Evolutionary conservation across 2,888 invertebrate genomes (phyloP).

Genomic region (Liodrosophila aerea): DNA sequence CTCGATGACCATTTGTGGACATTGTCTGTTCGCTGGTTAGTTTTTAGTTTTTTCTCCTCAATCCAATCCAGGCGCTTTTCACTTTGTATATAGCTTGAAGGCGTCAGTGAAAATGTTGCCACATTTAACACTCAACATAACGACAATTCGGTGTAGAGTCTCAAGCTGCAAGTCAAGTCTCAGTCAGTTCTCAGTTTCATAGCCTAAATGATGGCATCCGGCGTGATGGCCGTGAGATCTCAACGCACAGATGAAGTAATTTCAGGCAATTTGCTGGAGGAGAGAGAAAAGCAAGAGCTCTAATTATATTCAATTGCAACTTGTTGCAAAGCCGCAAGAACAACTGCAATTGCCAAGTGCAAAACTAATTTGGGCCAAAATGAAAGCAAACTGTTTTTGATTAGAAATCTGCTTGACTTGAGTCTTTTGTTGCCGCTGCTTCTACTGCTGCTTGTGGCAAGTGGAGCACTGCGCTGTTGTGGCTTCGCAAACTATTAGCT

Average conservation of each 20-base stretch:
- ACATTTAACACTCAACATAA: conserved; percentile 53
- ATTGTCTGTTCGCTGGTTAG: conserved; percentile 14
- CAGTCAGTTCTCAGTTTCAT: conserved; percentile 17
- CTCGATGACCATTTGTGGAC: conserved; percentile 35
- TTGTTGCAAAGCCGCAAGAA: conserved; percentile 34
- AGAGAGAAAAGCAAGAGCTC: conserved; percentile 33
- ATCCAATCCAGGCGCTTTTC: conserved; percentile 51
- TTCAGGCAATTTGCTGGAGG: conserved; percentile 51
- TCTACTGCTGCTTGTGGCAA: conserved; percentile 30
- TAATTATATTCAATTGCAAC: conserved; percentile 68
- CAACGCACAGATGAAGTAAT: conserved; percentile 60
- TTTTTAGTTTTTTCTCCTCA: conserved; percentile 20
- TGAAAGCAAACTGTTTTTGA: conserved; percentile 61
- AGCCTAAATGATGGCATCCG: conserved; percentile 72
- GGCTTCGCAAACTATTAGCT: conserved; percentile 51
- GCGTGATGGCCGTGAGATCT: conserved; percentile 45
- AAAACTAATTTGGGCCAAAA: conserved; percentile 71
- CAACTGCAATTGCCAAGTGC: conserved; percentile 41
- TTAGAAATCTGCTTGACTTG: conserved; percentile 33
- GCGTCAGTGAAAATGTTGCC: conserved; percentile 67
- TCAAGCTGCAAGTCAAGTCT: not conserved
- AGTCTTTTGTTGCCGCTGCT: not conserved
- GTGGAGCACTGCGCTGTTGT: conserved; percentile 57
- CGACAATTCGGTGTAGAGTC: conserved; percentile 5
- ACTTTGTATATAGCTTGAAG: conserved; percentile 60